Conservation (phyloP, 2,113 vertebrate species). For the Antennarius striatus region DNA sequence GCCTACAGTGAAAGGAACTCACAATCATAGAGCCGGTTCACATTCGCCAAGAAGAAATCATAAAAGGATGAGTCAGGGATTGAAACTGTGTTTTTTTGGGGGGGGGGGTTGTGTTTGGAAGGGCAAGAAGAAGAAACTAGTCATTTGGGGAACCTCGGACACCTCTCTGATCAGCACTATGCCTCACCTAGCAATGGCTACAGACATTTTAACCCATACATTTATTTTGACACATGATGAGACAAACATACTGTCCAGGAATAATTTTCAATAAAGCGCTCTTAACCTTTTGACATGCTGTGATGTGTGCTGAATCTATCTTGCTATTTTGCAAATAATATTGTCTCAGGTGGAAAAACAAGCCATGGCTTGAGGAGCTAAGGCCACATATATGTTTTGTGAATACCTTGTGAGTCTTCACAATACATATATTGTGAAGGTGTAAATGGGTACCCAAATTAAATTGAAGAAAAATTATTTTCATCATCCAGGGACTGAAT, state of each 20-base stretch:
- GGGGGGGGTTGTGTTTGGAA: constrained; percentile 9
- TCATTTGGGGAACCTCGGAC: constrained; percentile 40
- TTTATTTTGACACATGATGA: constrained; percentile 74
- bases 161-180: constrained; percentile 42
- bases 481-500: neutral
- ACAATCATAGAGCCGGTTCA: constrained; percentile 34
- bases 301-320: constrained; percentile 27
- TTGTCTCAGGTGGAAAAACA: constrained; percentile 26
- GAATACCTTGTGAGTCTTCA: neutral
- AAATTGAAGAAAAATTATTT: neutral
- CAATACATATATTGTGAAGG: no score
- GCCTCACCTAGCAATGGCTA: constrained; percentile 61
- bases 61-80: constrained; percentile 40
- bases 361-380: neutral
- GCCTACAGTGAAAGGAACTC: constrained; percentile 39
- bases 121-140: constrained; percentile 17
- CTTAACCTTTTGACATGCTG: constrained; percentile 29
- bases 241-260: constrained; percentile 47
- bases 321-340: constrained; percentile 15
- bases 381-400: neutral
- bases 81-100: constrained; percentile 19
- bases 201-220: constrained; percentile 67
- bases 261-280: constrained; percentile 56
- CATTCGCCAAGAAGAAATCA: constrained; percentile 2
- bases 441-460: neutral